phyloP scores from a whole-genome alignment of 2,888 invertebrate species.

The Cryptocephalus primarius region DNA sequence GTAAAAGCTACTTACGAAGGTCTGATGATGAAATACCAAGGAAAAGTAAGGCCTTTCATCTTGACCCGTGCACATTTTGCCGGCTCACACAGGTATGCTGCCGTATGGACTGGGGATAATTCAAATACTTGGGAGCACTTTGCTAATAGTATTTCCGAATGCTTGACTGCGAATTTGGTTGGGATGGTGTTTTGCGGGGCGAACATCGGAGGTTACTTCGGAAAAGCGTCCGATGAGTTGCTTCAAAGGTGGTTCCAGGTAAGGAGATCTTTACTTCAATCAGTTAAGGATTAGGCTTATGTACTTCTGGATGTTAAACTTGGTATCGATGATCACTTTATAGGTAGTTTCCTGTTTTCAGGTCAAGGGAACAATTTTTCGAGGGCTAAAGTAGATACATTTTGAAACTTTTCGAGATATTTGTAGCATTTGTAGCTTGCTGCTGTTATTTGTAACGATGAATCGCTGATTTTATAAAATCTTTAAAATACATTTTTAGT shows the following conservation, averaged over 20 bases:
- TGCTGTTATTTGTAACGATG: no score
- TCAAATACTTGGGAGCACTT: conserved; percentile 86
- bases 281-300: no score
- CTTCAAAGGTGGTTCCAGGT: conserved; percentile 42
- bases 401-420: no score
- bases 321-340: no score
- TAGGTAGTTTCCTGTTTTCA: no score
- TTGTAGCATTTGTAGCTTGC: no score
- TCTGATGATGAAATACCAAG: conserved; percentile 44
- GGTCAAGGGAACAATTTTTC: no score
- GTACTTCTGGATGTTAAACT: no score
- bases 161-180: conserved; percentile 56
- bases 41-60: conserved; percentile 68
- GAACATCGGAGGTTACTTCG: conserved; percentile 84
- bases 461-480: no score
- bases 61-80: conserved; percentile 81
- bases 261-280: background rate
- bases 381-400: no score
- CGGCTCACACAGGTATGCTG: conserved; percentile 80
- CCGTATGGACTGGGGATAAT: conserved; percentile 98
- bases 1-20: conserved; percentile 52
- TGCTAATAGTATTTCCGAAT: conserved; percentile 76
- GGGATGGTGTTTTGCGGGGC: conserved; percentile 89
- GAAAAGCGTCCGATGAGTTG: conserved; percentile 2
- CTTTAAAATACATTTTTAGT: no score